phyloP scores from a whole-genome alignment of 2,888 invertebrate species.

The Polyommatus iphigenia region DNA sequence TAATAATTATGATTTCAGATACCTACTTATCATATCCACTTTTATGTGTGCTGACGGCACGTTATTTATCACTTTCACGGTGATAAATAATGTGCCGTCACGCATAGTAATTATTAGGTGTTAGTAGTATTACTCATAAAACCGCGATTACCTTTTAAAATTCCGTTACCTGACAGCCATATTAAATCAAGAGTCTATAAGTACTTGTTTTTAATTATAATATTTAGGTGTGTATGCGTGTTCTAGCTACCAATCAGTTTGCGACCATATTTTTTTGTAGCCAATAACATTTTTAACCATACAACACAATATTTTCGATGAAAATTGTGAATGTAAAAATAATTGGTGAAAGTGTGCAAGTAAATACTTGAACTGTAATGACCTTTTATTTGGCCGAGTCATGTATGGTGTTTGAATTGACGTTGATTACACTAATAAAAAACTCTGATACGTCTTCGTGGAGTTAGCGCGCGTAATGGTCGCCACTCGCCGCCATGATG shows the following conservation, averaged over 20 bases:
- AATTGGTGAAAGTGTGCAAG: constrained; percentile 40
- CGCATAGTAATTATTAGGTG: constrained; percentile 8
- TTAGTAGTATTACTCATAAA: constrained; percentile 4
- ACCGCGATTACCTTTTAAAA: not conserved
- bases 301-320: not conserved
- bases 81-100: constrained; percentile 16
- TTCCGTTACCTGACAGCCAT: not conserved
- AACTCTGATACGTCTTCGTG: constrained; percentile 38
- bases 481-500: constrained; percentile 1
- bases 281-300: too few relatives aligned
- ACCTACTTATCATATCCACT: not conserved
- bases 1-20: not conserved
- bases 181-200: not conserved
- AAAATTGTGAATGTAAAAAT: constrained; percentile 8
- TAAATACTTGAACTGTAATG: constrained; percentile 56
- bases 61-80: not conserved
- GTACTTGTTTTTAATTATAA: not conserved
- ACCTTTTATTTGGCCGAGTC: constrained; percentile 57
- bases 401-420: constrained; percentile 40
- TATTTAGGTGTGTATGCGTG: not conserved
- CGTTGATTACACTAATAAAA: constrained; percentile 39
- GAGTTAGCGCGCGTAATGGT: constrained; percentile 15
- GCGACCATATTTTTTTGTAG: not conserved
- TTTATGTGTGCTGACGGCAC: too few relatives aligned
- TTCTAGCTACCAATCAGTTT: not conserved